phyloP scores from a whole-genome alignment of 92 coral and sea anemone species.

The Montipora capitata region DNA sequence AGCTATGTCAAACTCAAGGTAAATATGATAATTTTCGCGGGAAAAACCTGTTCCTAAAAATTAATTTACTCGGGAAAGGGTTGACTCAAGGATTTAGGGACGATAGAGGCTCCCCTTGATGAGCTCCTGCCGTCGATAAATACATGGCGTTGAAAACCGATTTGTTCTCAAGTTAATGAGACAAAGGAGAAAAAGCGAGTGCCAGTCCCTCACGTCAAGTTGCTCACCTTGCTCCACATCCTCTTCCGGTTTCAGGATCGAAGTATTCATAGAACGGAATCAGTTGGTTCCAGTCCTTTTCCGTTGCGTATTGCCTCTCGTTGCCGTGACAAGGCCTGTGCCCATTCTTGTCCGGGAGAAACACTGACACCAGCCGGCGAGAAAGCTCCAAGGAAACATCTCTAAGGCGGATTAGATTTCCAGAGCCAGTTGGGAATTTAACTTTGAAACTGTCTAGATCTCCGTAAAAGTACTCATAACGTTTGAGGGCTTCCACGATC shows the following conservation, averaged over 20 bases:
- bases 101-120: too few relatives aligned
- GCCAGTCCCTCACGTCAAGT: neutral
- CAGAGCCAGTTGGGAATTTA: slow-evolving; percentile 92
- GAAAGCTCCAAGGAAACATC: slow-evolving; percentile 87
- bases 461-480: slow-evolving; percentile 92
- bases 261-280: slow-evolving; percentile 93
- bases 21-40: too few relatives aligned
- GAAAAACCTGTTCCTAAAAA: too few relatives aligned
- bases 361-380: slow-evolving; percentile 78
- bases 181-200: too few relatives aligned
- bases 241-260: slow-evolving; percentile 90
- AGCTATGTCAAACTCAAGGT: too few relatives aligned
- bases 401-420: slow-evolving; percentile 83
- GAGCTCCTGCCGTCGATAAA: too few relatives aligned
- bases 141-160: too few relatives aligned
- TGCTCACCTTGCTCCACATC: slow-evolving; percentile 92
- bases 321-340: slow-evolving; percentile 90
- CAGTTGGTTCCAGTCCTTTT: slow-evolving; percentile 87
- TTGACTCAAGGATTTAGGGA: too few relatives aligned
- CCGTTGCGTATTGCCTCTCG: slow-evolving; percentile 83
- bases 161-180: too few relatives aligned
- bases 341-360: slow-evolving; percentile 89
- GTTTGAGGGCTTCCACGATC: slow-evolving; percentile 88
- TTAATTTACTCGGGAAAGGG: too few relatives aligned
- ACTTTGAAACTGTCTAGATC: slow-evolving; percentile 85